Percentiles rank a stretch among this genome's conserved stretches.
phyloP scores from a whole-genome alignment of 1,140 invertebrate genomes.

The Heliothis subflexa region DNA sequence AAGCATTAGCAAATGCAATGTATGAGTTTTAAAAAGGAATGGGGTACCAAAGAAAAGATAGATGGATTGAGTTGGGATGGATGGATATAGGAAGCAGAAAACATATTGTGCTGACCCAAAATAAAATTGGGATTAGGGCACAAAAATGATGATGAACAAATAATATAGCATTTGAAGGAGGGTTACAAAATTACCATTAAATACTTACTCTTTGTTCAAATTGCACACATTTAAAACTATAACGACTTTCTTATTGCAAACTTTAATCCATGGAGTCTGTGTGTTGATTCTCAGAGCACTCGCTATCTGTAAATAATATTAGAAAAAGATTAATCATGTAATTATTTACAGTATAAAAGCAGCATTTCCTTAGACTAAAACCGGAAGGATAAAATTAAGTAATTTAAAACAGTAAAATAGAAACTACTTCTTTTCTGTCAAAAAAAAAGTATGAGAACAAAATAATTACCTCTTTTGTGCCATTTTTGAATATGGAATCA shows the following conservation, averaged over 20 bases:
- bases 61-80: too few relatives aligned
- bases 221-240: constrained; percentile 64
- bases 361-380: too few relatives aligned
- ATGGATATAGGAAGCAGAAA: too few relatives aligned
- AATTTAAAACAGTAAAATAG: not conserved
- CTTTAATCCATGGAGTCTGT: constrained; percentile 59
- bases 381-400: too few relatives aligned
- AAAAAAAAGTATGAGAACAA: not conserved
- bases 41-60: too few relatives aligned
- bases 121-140: too few relatives aligned
- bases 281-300: constrained; percentile 51
- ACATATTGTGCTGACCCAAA: too few relatives aligned
- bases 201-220: constrained; percentile 70
- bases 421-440: not conserved
- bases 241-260: constrained; percentile 72
- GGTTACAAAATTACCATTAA: not conserved
- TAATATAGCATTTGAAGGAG: too few relatives aligned
- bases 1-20: not conserved
- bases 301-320: constrained; percentile 51
- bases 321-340: not conserved
- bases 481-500: constrained; percentile 56
- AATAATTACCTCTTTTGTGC: constrained; percentile 57
- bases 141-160: too few relatives aligned
- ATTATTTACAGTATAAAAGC: too few relatives aligned
- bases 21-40: too few relatives aligned